These are phyloP conservation scores for Danionella cerebrum DNA, from an alignment of 2,113 vertebrate genomes.

Conservation along the genomic window DNA sequence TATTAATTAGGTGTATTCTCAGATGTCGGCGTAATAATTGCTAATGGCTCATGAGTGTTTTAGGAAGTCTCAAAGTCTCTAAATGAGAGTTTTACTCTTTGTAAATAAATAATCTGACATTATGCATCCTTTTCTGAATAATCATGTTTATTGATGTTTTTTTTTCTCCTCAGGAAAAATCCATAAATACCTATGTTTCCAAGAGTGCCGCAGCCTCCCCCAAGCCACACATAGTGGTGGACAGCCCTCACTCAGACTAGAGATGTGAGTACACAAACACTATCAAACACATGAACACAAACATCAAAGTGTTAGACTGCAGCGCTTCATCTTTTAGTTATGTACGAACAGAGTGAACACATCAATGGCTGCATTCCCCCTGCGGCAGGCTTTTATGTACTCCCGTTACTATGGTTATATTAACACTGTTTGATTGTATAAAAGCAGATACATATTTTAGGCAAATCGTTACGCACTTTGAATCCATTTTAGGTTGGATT, in stretches of 20 bases:
- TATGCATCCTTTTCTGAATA: not conserved
- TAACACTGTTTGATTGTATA: not conserved
- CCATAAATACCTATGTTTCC: conserved; percentile 63
- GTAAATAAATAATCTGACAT: not conserved
- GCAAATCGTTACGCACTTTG: too few species aligned
- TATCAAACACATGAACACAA: not conserved
- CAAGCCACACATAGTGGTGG: conserved; percentile 72
- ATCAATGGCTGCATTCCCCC: conserved; percentile 35
- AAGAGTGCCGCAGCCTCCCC: conserved; percentile 57
- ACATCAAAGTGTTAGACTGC: not conserved
- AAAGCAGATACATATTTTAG: not conserved
- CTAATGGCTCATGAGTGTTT: too few species aligned
- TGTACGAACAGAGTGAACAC: conserved; percentile 41
- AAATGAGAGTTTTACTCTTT: too few species aligned
- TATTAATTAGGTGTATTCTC: too few species aligned
- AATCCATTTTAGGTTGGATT: too few species aligned
- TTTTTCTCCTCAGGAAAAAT: conserved; percentile 62
- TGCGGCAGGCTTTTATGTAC: not conserved
- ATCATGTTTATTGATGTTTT: not conserved
- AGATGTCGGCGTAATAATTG: too few species aligned
- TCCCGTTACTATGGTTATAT: conserved; percentile 10
- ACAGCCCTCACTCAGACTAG: conserved; percentile 73
- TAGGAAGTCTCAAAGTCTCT: too few species aligned
- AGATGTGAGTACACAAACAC: conserved; percentile 27
- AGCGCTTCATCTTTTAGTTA: conserved; percentile 28